Base-by-base conservation (phyloP, 2,797 vertebrate species). In the Pseudochromis fuscus region DNA sequence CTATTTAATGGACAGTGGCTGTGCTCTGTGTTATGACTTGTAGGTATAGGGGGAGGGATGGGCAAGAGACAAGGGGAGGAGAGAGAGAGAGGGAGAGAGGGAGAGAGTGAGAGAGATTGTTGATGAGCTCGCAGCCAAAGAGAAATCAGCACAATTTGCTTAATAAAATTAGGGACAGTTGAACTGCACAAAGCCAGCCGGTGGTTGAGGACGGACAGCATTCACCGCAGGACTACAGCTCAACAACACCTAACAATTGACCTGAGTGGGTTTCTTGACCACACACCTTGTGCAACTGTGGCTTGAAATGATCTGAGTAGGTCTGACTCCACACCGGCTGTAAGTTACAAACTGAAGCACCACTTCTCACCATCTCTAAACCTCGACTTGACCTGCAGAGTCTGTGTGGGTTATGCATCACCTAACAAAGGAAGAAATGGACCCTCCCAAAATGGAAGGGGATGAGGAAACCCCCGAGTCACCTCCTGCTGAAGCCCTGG, bases 141-240 rank as follows among this genome's bases (percentile, higher is more conserved):
- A 88, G 67, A 91, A 93, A 93, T 93, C 89, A 85, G 82, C 80
- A 65, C 74, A 91, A 94, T 95, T 94, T 94, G 88, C 91, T 86
- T 95, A 94, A 94, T 93, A 92, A 92, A 94, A 94, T 95, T 94
- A 94, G 90, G 84, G 28, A 53, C 77, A 74, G 91, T 87, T 90
- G 87, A 88, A 88, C 63, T 81, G 81, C 83, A 88, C 86, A 88
- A 90, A 92, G 86, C 79, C 89, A 77, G 86, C 67, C 27, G 35
- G 72, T 70, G 81, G 76, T 63, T 67, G 76, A 77, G 74, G 61
- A 72, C 82, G 79, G 38, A 65, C 73, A 65, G 63, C 82, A 88
- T 75, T 88, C 65, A 42, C 13, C 3, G 19, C 80, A 52, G 81
- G 66, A 71, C 86, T 33, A 57, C 71, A 60, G 69, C 73, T 79